Base-by-base conservation (phyloP, 2,797 vertebrate species). In the Arnoldichthys spilopterus region DNA sequence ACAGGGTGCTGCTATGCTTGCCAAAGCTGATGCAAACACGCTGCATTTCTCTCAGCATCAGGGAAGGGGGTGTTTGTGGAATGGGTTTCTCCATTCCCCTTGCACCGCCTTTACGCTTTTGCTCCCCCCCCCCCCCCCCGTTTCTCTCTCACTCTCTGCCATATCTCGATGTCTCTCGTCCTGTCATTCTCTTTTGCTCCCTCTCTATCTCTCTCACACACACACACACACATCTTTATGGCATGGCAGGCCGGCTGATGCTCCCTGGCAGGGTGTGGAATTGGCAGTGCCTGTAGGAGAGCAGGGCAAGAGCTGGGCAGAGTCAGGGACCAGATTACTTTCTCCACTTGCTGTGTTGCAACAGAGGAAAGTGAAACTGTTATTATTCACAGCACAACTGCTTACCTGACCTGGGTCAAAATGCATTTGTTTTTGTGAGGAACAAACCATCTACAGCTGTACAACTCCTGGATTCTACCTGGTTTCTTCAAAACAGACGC, bases 371-470 rank as follows among this genome's bases (percentile, higher is more conserved):
- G 58, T 37, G 59, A 62, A 16, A 62, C 30, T 63, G 45, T 75
- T 75, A n/a, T 64, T 76, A 45, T 80, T 71, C 59, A 62, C 51
- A 75, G 66, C 32, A 24, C 47, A 7, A 12, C 22, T 28, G 67
- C 75, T 76, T 66, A 71, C 73, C 61, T 72, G 67, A 80, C 58
- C 56, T 59, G 28, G 45, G 70, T 58, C 61, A 73, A 67, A 66
- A n/a, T n/a, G n/a, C n/a, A n/a, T n/a, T n/a, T n/a, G n/a, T n/a
- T n/a, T n/a, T n/a, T n/a, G n/a, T n/a, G n/a, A n/a, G n/a, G n/a
- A n/a, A n/a, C n/a, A n/a, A n/a, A n/a, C n/a, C n/a, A n/a, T n/a
- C n/a, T n/a, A n/a, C n/a, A n/a, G n/a, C n/a, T n/a, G n/a, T 28
- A 20, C 16, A 34, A 20, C 13, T 16, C 32, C 59, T 34, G 30